phyloP scores from a whole-genome alignment of 2,113 vertebrate species.

The Abramis brama region DNA sequence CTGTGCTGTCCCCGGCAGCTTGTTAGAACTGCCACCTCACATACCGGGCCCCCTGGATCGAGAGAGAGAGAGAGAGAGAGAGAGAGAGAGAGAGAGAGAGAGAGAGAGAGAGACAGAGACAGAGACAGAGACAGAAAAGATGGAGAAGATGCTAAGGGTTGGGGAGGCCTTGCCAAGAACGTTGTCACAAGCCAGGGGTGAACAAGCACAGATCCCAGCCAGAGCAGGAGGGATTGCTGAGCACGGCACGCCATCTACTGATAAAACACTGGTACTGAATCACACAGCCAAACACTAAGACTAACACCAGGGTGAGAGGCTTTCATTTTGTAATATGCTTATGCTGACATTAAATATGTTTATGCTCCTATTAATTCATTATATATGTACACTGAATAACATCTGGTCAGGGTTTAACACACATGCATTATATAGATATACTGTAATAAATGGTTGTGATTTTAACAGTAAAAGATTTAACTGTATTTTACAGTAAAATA shows the following conservation, averaged over 20 bases:
- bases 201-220: conserved; percentile 65
- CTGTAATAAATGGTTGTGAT: too few relatives aligned
- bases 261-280: conserved; percentile 58
- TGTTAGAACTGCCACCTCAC: conserved; percentile 82
- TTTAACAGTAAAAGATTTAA: too few relatives aligned
- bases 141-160: conserved; percentile 63
- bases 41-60: conserved; percentile 78
- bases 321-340: background rate
- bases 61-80: conserved; percentile 23
- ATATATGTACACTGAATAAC: background rate
- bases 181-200: conserved; percentile 75
- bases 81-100: background rate
- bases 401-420: background rate
- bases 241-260: conserved; percentile 79
- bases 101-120: too few relatives aligned
- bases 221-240: conserved; percentile 66
- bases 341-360: background rate
- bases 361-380: background rate
- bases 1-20: conserved; percentile 76
- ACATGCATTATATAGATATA: too few relatives aligned
- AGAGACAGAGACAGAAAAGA: too few relatives aligned
- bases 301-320: background rate
- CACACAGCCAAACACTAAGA: conserved; percentile 6
- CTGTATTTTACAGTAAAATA: too few relatives aligned
- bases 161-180: conserved; percentile 71